Evolutionary conservation across 2,888 invertebrate species (phyloP).

Genomic region (Herminia tarsipennalis): DNA sequence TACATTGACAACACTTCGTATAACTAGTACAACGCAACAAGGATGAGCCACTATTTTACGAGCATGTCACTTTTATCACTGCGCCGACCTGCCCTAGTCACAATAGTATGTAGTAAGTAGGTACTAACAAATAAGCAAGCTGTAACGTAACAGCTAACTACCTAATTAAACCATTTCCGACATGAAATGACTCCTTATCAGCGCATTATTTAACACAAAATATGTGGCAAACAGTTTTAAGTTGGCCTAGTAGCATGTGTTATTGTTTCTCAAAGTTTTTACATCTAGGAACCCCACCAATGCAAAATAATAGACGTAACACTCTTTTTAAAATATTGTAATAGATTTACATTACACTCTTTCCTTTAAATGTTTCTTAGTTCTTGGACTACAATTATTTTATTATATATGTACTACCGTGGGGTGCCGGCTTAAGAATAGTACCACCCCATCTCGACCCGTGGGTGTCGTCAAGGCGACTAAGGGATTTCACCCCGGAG

Average conservation of each 20-base stretch:
- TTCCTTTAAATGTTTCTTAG: no score
- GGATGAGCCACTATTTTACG: constrained; percentile 50
- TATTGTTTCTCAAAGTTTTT: background rate
- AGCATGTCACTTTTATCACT: constrained; percentile 56
- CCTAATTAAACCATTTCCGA: constrained; percentile 57
- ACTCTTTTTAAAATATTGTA: no score
- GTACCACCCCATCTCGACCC: no score
- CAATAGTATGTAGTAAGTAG: constrained; percentile 12
- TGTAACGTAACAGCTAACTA: constrained; percentile 17
- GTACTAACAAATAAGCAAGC: constrained; percentile 32
- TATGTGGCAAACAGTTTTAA: constrained; percentile 32
- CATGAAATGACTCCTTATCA: constrained; percentile 53
- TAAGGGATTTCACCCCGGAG: no score
- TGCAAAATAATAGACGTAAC: no score
- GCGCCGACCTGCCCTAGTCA: constrained; percentile 16
- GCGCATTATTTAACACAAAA: constrained; percentile 18
- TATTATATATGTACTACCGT: no score
- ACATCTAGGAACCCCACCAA: background rate
- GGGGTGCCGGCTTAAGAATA: no score
- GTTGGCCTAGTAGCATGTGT: background rate
- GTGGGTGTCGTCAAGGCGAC: no score
- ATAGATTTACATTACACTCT: no score
- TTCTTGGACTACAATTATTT: no score
- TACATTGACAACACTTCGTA: constrained; percentile 18
- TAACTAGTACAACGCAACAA: constrained; percentile 11